These are phyloP conservation scores for Uloborus plumipes DNA, from an alignment of 2,888 invertebrate species.

Conservation along the genomic window DNA sequence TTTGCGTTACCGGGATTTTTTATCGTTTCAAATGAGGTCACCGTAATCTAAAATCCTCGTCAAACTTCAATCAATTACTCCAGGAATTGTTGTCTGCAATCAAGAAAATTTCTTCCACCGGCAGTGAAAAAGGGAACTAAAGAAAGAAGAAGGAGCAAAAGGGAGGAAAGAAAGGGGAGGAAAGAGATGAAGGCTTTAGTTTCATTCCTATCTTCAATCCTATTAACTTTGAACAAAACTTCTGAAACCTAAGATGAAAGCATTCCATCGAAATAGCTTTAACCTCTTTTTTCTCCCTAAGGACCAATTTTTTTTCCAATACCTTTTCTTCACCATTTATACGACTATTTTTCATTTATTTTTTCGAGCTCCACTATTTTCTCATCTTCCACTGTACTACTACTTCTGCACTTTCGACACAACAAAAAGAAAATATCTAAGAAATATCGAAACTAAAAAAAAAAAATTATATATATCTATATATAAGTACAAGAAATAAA, in stretches of 20 bases:
- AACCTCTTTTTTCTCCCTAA: conserved; percentile 34
- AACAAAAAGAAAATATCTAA: conserved; percentile 41
- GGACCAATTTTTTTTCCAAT: conserved; percentile 51
- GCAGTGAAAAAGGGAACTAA: conserved; percentile 33
- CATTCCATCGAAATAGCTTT: conserved; percentile 60
- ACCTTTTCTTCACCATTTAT: conserved; percentile 64
- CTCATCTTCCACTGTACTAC: conserved; percentile 33
- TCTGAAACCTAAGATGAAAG: conserved; percentile 63
- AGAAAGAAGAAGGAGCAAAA: conserved; percentile 26
- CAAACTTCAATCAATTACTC: conserved; percentile 63
- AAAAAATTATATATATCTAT: conserved; percentile 22
- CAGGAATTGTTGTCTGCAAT: conserved; percentile 55
- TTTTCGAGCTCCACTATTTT: conserved; percentile 30
- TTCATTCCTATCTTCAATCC: conserved; percentile 62
- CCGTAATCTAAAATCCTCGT: conserved; percentile 55
- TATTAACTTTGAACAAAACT: conserved; percentile 65
- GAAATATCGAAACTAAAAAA: conserved; percentile 49
- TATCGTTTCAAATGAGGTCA: conserved; percentile 31
- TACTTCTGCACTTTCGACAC: conserved; percentile 44
- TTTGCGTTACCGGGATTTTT: conserved; percentile 2
- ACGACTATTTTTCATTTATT: conserved; percentile 30
- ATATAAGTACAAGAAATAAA: conserved; percentile 10
- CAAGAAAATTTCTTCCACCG: conserved; percentile 50
- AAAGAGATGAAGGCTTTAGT: conserved; percentile 55
- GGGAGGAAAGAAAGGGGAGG: conserved; percentile 26